Evolutionary conservation across 2,888 invertebrate genomes (phyloP).

Genomic region (Tillus elongatus): DNA sequence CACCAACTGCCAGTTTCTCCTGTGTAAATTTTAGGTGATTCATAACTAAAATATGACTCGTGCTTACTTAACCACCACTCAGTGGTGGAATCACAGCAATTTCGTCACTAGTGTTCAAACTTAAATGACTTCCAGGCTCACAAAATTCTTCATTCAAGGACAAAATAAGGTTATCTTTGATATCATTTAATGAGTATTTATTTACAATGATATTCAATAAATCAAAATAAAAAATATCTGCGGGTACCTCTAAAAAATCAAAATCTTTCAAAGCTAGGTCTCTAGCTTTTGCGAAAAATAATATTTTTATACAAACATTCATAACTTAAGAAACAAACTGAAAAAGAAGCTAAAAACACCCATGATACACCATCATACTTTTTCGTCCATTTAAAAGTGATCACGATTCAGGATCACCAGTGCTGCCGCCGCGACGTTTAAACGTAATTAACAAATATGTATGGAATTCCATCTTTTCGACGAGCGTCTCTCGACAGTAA

Average conservation of each 20-base stretch:
- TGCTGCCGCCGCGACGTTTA: no score
- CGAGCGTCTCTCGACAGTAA: no score
- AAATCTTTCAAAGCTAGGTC: slow-evolving; percentile 65
- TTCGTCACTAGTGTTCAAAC: slow-evolving; percentile 62
- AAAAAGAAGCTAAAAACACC: no score
- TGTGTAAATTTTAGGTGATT: slow-evolving; percentile 60
- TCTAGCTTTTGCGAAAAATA: slow-evolving; percentile 86
- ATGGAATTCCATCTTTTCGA: no score
- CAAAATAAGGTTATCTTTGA: slow-evolving; percentile 63
- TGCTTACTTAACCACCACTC: slow-evolving; percentile 66
- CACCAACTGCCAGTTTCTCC: slow-evolving; percentile 58
- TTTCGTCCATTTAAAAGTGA: no score
- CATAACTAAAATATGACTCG: slow-evolving; percentile 45
- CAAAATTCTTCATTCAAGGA: slow-evolving; percentile 79
- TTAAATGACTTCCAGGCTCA: slow-evolving; percentile 42
- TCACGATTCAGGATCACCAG: no score
- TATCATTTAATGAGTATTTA: slow-evolving; percentile 54
- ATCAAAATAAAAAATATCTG: slow-evolving; percentile 46
- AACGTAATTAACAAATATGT: no score
- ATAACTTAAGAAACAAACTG: no score
- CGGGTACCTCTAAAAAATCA: slow-evolving; percentile 46
- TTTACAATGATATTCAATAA: slow-evolving; percentile 54
- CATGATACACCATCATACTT: no score
- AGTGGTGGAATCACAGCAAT: slow-evolving; percentile 90
- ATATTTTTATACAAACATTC: slow-evolving; percentile 54